phyloP scores from a whole-genome alignment of 2,888 invertebrate species.

The Lathronympha strigana region DNA sequence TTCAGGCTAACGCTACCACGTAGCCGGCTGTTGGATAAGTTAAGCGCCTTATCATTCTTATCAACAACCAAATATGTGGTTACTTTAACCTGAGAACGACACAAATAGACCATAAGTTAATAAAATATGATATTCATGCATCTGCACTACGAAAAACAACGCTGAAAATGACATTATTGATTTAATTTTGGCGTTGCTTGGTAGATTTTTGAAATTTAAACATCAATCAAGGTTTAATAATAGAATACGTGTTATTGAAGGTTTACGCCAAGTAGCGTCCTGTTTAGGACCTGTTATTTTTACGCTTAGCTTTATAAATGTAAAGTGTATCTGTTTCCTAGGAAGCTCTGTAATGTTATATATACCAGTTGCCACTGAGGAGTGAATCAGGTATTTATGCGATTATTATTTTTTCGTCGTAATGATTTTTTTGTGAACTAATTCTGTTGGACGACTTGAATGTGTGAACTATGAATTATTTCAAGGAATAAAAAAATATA shows the following conservation, averaged over 20 bases:
- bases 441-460: conserved; percentile 61
- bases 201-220: conserved; percentile 10
- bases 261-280: conserved; percentile 59
- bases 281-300: conserved; percentile 64
- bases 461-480: conserved; percentile 67
- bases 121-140: too few species aligned
- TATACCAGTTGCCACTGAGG: conserved; percentile 77
- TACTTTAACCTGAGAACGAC: too few species aligned
- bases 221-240: conserved; percentile 47
- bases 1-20: too few species aligned
- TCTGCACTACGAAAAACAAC: too few species aligned
- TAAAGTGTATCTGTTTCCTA: conserved; percentile 71
- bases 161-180: too few species aligned
- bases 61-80: too few species aligned
- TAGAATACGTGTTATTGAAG: conserved; percentile 54
- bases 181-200: too few species aligned
- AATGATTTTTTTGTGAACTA: conserved; percentile 64
- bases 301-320: conserved; percentile 64
- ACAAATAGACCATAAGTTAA: too few species aligned
- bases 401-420: conserved; percentile 63
- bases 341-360: conserved; percentile 68
- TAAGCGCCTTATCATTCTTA: too few species aligned
- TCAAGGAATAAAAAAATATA: conserved; percentile 60
- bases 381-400: conserved; percentile 82
- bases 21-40: too few species aligned